Evolutionary conservation across 2,113 vertebrate species (phyloP).

Genomic region (Vanacampus margaritifer): DNA sequence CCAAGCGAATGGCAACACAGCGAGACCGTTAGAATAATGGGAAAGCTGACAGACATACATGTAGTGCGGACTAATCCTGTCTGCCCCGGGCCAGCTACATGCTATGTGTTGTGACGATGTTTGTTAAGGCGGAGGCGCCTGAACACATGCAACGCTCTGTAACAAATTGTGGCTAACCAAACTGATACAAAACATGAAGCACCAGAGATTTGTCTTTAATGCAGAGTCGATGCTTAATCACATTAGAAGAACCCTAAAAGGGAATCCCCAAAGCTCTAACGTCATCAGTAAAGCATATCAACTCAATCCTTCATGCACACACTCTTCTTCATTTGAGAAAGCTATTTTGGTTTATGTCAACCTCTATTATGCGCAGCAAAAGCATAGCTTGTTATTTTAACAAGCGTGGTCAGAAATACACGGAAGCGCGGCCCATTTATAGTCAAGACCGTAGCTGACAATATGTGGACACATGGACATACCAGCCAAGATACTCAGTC

Average conservation of each 20-base stretch:
- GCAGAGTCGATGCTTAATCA: constrained; percentile 60
- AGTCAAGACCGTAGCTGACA: no score
- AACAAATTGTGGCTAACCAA: constrained; percentile 3
- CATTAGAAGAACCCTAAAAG: constrained; percentile 59
- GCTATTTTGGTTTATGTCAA: constrained; percentile 12
- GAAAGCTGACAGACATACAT: constrained; percentile 34
- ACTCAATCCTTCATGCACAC: constrained; percentile 29
- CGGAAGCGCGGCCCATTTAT: background rate
- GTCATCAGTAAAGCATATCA: constrained; percentile 54
- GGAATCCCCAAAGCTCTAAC: constrained; percentile 56
- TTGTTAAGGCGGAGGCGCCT: constrained; percentile 12
- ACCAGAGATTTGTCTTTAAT: constrained; percentile 52
- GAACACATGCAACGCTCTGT: background rate
- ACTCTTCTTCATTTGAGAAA: constrained; percentile 6
- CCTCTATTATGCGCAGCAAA: background rate
- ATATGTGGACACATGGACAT: background rate
- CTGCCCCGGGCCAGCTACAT: constrained; percentile 19
- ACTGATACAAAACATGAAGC: constrained; percentile 9
- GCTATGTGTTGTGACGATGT: constrained; percentile 16
- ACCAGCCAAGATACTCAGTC: constrained; percentile 10
- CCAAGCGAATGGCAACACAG: constrained; percentile 31
- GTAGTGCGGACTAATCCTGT: constrained; percentile 29
- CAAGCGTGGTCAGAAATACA: constrained; percentile 7
- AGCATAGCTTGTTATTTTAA: background rate
- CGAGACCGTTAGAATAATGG: constrained; percentile 25